Evolutionary conservation across 2,797 vertebrate genomes (phyloP), one percentile per base, ranked within the genome.

Genomic region (Aplochiton taeniatus): DNA sequence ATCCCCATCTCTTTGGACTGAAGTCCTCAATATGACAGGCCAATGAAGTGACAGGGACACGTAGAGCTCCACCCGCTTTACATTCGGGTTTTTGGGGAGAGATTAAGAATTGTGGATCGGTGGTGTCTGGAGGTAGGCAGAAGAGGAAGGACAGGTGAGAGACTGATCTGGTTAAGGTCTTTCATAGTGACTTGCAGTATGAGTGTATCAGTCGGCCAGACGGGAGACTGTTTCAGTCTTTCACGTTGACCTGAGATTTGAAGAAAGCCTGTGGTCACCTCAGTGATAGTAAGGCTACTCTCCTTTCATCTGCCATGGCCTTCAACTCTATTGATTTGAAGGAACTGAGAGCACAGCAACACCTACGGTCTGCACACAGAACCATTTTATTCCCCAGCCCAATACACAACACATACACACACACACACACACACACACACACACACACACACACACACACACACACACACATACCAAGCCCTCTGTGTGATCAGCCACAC

Each of bases 401-500:
- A 53, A 16, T 58, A 49, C 72, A 72, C 18, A 51, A 16, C 49
- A 43, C 60, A 56, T 68, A 57, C 68, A 18, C 54, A 59, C 74
- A 68, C 66, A 65, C 68, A 59, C 51, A 43, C 69, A 70, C 17
- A 43, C 72, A 72, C 70, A 69, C 62, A 67, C 63, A 55, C 57
- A 52, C 61, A 52, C 56, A 73, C 60, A 76, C 42, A 11, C 68
- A 63, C 64, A 66, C 58, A 13, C 53, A 67, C 58, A 68, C 42
- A 63, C 53, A 51, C 47, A 64, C 43, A 56, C 52, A 61, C 58
- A 54, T 19, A 48, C 48, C 47, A 55, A 64, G 59, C 69, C 70
- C 14, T 71, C 83, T 78, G 79, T 84, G 83, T 84, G 85, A 83
- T 84, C 70, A 76, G 70, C 86, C 81, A 76, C 81, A 73, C 77